Evolutionary conservation across 2,113 vertebrate genomes (phyloP).

Genomic region (Scolopax mira): DNA sequence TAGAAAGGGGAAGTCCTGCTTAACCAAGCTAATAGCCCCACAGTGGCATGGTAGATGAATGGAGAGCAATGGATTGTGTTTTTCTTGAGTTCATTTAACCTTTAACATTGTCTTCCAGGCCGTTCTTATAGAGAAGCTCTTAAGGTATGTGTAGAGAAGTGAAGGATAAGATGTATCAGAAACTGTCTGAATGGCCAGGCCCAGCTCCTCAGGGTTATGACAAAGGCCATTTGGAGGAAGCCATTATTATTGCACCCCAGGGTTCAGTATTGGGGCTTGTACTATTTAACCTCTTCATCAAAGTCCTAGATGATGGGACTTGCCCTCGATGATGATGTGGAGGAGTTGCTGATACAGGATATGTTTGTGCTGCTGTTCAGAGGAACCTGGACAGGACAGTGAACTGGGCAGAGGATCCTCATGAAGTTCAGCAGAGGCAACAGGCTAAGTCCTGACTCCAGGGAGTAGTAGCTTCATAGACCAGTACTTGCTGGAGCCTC

Average conservation of each 20-base stretch:
- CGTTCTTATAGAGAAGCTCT: not conserved
- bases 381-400: not conserved
- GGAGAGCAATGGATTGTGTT: not conserved
- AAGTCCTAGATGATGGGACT: not conserved
- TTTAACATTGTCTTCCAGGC: not conserved
- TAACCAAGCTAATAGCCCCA: not conserved
- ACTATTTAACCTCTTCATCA: not conserved
- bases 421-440: not conserved
- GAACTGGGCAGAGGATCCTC: not conserved
- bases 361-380: not conserved
- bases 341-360: not conserved
- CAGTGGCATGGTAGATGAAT: not conserved
- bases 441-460: not conserved
- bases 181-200: not conserved
- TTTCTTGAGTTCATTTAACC: not conserved
- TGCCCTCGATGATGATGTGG: not conserved
- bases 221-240: not conserved
- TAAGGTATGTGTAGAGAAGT: not conserved
- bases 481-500: not conserved
- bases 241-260: not conserved
- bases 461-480: not conserved
- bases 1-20: not conserved
- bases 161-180: not conserved
- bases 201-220: accelerated
- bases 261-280: not conserved